Evolutionary conservation across 2,888 invertebrate genomes (phyloP), one percentile per base, ranked within the genome.

Genomic region (Euplexia lucipara): DNA sequence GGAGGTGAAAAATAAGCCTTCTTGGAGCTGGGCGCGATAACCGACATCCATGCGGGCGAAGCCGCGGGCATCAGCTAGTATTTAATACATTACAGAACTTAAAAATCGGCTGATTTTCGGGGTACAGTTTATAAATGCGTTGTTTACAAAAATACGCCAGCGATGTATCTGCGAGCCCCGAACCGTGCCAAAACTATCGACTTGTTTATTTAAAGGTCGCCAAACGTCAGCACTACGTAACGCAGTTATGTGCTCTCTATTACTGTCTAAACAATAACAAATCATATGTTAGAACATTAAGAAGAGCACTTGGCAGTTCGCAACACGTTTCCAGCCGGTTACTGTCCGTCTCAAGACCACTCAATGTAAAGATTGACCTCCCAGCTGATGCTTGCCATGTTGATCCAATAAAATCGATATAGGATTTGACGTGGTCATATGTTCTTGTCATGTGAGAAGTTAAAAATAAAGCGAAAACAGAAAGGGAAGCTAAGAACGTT

Each of bases 71-170:
- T n/a, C n/a, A n/a, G n/a, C n/a, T n/a, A n/a, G n/a, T n/a, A n/a
- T n/a, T n/a, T n/a, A n/a, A n/a, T n/a, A 35, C 16, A 42, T 26
- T 9, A 18, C 18, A 34, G 7, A 20, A 53, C 9, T 37, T 42
- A 26, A 30, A 32, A 51, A 42, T 60, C 45, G 22, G 48, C 18
- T 44, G 48, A 61, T 57, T 57, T 69, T 59, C 39, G 54, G 48
- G 26, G 45, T 35, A 35, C 37, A 7, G 42, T 22, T 26, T 39
- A 54, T 59, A 63, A 72, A 57, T 69, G 74, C 37, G 77, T 57
- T 81, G 81, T 81, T 75, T 78, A 78, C 67, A 64, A 81, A 66
- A 81, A 79, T 68, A 75, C 52, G 42, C 58, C 52, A 56, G 63
- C 51, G 42, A 34, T 52, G 41, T 68, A 52, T 75, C 58, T n/a